Base-by-base conservation (phyloP, 2,888 invertebrate species). In the Molorchus minor region DNA sequence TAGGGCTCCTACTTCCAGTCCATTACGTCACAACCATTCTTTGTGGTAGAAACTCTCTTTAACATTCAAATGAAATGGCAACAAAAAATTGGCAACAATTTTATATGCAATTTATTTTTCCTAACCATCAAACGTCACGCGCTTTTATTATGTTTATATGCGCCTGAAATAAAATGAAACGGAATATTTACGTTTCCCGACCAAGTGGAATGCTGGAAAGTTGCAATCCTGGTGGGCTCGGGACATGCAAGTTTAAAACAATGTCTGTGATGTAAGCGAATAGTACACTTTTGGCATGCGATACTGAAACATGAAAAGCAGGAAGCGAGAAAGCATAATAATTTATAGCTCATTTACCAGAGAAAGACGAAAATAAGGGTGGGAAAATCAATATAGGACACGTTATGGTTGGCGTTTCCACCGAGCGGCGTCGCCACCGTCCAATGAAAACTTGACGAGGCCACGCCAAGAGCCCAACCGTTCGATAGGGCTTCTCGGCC, bases 301-400 rank as follows among this genome's bases (percentile, higher is more conserved):
- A 47, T 58, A 53, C 30, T 35, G 29, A 33, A n/a, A 54, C 54
- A 57, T 46, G 58, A 44, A 65, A 56, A 41, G 56, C 58, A 56
- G 57, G 53, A 72, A 72, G 67, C 68, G 70, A 73, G 71, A 75
- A 70, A 69, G 71, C 68, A 71, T 71, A 74, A 75, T 77, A 77
- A 77, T 76, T 77, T 77, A 77, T 76, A 66, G 75, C 71, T 76
- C 75, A 75, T 77, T 76, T 76, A 75, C 69, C 57, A 70, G 75
- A 75, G 74, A 75, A 77, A 73, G 76, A 75, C 64, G 72, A 75
- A 73, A 71, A 73, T 71, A 76, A 75, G 76, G 77, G 77, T 77
- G 77, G 78, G 70, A 75, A 77, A 77, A 79, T 79, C 79, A 76
- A 79, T 79, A 78, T 69, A 57, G 58, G 58, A 60, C 52, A 56